A percentile compares a stretch with the other conserved stretches of the same genome.
These are phyloP conservation scores for Coilia nasus DNA, from an alignment of 2,797 vertebrate species.

Conservation along the genomic window DNA sequence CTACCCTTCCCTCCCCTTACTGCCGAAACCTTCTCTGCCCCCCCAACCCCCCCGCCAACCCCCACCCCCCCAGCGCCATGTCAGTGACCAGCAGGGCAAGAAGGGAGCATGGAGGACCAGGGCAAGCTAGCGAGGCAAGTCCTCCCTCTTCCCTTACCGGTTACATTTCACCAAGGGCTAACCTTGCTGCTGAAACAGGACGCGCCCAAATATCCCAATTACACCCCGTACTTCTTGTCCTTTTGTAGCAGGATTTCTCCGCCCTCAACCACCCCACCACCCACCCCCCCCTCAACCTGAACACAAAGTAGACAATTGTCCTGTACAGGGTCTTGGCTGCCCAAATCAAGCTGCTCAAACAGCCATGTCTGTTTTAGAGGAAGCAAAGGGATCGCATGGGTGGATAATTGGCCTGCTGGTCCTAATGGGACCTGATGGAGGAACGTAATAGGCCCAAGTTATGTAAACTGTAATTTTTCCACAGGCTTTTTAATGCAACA, in stretches of 20 bases:
- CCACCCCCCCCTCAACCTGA: slow-evolving; percentile 44
- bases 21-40: background rate
- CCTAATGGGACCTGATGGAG: slow-evolving; percentile 44
- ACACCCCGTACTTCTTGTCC: slow-evolving; percentile 89
- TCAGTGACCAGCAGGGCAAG: slow-evolving; percentile 4
- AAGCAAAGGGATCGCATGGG: slow-evolving; percentile 61
- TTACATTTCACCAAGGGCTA: slow-evolving; percentile 82
- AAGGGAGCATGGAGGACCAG: slow-evolving; percentile 13
- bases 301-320: slow-evolving; percentile 85
- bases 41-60: background rate
- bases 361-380: slow-evolving; percentile 73
- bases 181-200: slow-evolving; percentile 85
- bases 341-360: slow-evolving; percentile 66
- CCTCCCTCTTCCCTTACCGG: slow-evolving; percentile 82
- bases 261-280: slow-evolving; percentile 29
- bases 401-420: slow-evolving; percentile 45
- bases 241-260: slow-evolving; percentile 82
- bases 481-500: slow-evolving; percentile 29
- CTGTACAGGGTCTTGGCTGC: slow-evolving; percentile 28
- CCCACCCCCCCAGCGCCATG: background rate
- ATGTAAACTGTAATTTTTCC: slow-evolving; percentile 57
- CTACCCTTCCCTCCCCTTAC: background rate
- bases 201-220: slow-evolving; percentile 91
- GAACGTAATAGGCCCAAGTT: slow-evolving; percentile 55
- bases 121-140: slow-evolving; percentile 69